These are phyloP conservation scores for Meteorus cinctellus DNA, from an alignment of 2,888 invertebrate species.

Conservation along the genomic window DNA sequence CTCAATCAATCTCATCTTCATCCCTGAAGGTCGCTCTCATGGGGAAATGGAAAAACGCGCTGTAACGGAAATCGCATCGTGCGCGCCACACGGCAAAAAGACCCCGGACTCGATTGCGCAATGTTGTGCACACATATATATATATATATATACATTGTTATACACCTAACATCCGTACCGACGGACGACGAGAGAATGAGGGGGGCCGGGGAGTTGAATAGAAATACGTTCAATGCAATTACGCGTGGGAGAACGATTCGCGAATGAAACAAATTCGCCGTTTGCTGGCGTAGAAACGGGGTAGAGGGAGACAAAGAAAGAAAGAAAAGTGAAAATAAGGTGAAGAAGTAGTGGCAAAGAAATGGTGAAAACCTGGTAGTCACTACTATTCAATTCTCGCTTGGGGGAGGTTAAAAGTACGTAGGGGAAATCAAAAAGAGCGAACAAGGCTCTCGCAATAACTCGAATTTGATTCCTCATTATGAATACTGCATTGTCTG, in stretches of 20 bases:
- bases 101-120: background rate
- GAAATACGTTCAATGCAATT: slow-evolving; percentile 45
- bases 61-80: slow-evolving; percentile 52
- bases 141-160: background rate
- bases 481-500: background rate
- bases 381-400: no score
- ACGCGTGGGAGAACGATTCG: slow-evolving; percentile 17
- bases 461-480: slow-evolving; percentile 6
- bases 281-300: background rate
- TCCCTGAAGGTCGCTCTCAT: slow-evolving; percentile 35
- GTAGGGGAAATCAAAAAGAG: background rate
- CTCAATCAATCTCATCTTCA: slow-evolving; percentile 63
- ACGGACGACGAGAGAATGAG: background rate
- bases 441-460: background rate
- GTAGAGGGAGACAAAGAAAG: background rate
- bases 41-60: slow-evolving; percentile 52
- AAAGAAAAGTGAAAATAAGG: background rate
- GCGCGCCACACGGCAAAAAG: slow-evolving; percentile 35
- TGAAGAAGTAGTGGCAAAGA: background rate
- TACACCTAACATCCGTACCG: background rate
- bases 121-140: background rate
- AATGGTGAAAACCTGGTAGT: no score
- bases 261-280: background rate
- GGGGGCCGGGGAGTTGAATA: background rate
- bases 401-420: no score